phyloP scores from a whole-genome alignment of 2,113 vertebrate species.

The Aleadryas rufinucha region DNA sequence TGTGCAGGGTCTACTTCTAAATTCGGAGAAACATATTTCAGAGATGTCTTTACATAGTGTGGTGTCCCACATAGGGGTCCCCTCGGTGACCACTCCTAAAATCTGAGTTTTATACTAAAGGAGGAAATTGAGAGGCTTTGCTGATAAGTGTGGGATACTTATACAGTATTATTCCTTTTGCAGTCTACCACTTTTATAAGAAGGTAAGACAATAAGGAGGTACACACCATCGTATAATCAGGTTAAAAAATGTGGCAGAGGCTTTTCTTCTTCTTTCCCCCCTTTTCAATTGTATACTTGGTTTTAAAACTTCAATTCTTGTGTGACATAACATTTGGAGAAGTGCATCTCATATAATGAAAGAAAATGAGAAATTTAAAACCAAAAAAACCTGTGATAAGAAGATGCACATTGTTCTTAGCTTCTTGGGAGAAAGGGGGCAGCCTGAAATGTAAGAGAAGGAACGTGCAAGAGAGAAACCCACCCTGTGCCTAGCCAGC shows the following conservation, averaged over 20 bases:
- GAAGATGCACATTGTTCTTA: not conserved
- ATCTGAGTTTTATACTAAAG: not conserved
- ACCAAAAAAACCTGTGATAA: not conserved
- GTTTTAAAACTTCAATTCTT: not conserved
- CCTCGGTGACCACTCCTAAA: not conserved
- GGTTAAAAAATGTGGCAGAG: not conserved
- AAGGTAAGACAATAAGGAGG: not conserved
- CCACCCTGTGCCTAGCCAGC: not conserved
- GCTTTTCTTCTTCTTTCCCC: not conserved
- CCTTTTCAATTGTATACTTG: not conserved
- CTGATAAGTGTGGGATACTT: not conserved
- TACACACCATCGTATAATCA: accelerated
- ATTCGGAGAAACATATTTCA: not conserved
- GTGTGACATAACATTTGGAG: not conserved
- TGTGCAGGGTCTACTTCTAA: not conserved
- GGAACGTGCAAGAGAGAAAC: not conserved
- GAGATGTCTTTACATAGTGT: not conserved
- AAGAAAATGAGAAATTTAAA: not conserved
- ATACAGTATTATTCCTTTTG: not conserved
- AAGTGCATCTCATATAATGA: not conserved
- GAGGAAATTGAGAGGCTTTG: not conserved
- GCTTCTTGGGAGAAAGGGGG: not conserved
- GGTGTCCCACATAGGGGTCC: not conserved
- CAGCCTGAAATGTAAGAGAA: not conserved
- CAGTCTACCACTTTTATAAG: not conserved